Conservation (phyloP, 1,140 invertebrate genomes). For the Hycleus phaleratus region DNA sequence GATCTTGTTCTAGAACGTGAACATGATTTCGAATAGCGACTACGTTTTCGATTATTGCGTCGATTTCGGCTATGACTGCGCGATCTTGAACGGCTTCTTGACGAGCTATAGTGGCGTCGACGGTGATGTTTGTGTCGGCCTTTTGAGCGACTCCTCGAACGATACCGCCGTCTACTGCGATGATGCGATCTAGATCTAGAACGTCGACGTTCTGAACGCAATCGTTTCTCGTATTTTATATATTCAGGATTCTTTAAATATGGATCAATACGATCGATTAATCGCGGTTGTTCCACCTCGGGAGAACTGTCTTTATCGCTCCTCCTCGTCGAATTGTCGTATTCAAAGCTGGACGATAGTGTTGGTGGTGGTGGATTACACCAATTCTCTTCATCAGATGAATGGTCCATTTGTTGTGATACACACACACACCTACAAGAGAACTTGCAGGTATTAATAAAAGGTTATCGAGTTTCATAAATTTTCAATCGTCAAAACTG, state of each 20-base stretch:
- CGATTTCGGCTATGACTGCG: not conserved
- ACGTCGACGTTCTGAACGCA: conserved; percentile 25
- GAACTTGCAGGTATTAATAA: conserved; percentile 42
- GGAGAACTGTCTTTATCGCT: conserved; percentile 9
- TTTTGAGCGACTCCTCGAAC: conserved; percentile 30
- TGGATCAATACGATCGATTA: conserved; percentile 30
- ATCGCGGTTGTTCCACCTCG: conserved; percentile 3
- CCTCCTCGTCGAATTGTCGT: conserved; percentile 11
- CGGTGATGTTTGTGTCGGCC: conserved; percentile 28
- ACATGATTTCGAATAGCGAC: conserved; percentile 17
- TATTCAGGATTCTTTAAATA: conserved; percentile 32
- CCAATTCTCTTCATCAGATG: conserved; percentile 24
- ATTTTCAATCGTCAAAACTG: conserved; percentile 21
- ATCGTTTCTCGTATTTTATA: conserved; percentile 24
- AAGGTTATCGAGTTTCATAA: conserved; percentile 20
- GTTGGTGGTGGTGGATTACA: conserved; percentile 40
- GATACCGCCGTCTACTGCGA: conserved; percentile 13
- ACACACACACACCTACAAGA: conserved; percentile 34
- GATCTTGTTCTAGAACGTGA: conserved; percentile 20
- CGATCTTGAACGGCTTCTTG: conserved; percentile 18
- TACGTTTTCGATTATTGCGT: not conserved
- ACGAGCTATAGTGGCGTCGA: conserved; percentile 10
- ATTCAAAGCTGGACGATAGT: conserved; percentile 36
- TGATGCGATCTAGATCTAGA: conserved; percentile 22
- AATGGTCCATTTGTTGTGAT: conserved; percentile 34